Evolutionary conservation across 2,888 invertebrate genomes (phyloP), one percentile per base, ranked within the genome.

Genomic region (Meta bourneti): DNA sequence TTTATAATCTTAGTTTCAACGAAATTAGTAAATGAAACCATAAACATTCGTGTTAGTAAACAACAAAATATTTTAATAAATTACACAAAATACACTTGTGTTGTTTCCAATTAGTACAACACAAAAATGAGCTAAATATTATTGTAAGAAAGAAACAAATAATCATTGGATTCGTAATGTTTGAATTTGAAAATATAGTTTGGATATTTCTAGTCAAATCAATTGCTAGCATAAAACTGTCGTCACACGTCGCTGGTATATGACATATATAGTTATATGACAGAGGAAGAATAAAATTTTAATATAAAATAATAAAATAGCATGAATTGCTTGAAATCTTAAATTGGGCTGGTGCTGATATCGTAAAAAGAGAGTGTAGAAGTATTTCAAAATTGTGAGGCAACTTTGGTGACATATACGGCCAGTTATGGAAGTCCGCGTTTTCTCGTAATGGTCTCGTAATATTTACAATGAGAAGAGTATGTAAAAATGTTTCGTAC

Each of bases 371-470:
- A 79, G 34, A 20, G 52, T 61, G 52, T 49, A 51, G 34, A 78
- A 78, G n/a, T 19, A 86, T 69, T 78, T 70, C 85, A 51, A 70
- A 34, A 77, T 1, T 13, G 71, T 83, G 91, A 91, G 91, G 91
- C 91, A 91, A 72, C 91, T 91, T 81, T 54, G 91, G 91, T 91
- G 91, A 91, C 51, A 20, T 72, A 34, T n/a, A 91, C 91, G 91
- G 91, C 91, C 91, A 88, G 34, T 86, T 61, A 54, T 83, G 91
- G 91, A 91, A 91, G 91, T 87, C 91, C 87, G 91, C 34, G 70
- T 34, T 81, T 80, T 88, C 34, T 34, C 54, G 20, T 69, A 81
- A 81, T 81, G 54, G 34, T 48, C n/a, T n/a, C n/a, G n/a, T n/a
- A 54, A n/a, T 61, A 61, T 84, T 54, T 84, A 78, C 52, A 61